Base-by-base conservation (phyloP, 1,140 invertebrate genomes). In the Parapsyche elsis region DNA sequence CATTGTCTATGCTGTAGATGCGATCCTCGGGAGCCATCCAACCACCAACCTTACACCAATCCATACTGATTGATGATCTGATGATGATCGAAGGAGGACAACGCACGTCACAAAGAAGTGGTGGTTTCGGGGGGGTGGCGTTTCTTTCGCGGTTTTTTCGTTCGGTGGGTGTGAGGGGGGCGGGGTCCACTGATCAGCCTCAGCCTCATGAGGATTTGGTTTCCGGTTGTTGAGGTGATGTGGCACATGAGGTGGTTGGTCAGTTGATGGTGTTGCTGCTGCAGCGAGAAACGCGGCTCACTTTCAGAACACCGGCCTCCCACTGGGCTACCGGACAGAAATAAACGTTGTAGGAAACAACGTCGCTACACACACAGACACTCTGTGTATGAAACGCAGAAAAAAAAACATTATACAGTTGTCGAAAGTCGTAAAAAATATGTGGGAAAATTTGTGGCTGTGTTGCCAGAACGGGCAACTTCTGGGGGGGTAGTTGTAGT, bases 141-240 rank as follows among this genome's bases (percentile, higher is more conserved):
- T 73, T 21, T 46, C 38, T 46, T 73, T 38, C n/a, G 30, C 38
- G 71, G 44, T n/a, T 73, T 49, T 30, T 73, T 73, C 71, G 71
- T 73, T 73, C 71, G 71, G 10, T 9, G 14, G 10, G n/a, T n/a
- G 71, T 23, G 71, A 73, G 5, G 71, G 14, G 71, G 9, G 10
- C 14, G 24, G 2, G 26, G 26, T 67, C 9, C 38, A 57, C 19
- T 16, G 67, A 12, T 16, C 26, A 10, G 16, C 71, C 9, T n/a
- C 5, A 24, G 44, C 38, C 71, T 23, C 64, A 53, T 53, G 12
- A 10, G 49, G 49, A 53, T 16, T 26, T 5, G 64, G 30, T 19
- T n/a, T 38, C n/a, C 21, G 9, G 45, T 49, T 9, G 1, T 38
- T 14, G 38, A 5, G 45, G 38, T 46, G 38, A 16, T 12, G 14